Conservation (phyloP, 2,888 invertebrate genomes). For the Calliphora vomitoria region DNA sequence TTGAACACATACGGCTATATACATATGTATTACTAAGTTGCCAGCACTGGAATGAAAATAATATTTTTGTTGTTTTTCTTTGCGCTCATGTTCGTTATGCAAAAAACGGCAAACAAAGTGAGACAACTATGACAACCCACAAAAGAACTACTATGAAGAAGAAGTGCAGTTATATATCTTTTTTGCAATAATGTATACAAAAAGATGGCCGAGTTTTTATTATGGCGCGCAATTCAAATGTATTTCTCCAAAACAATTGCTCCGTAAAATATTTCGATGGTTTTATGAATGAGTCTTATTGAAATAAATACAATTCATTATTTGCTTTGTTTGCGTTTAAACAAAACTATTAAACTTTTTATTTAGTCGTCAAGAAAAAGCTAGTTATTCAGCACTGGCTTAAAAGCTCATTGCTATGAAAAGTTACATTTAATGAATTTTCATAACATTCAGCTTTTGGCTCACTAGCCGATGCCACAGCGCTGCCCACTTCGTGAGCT, state of each 20-base stretch:
- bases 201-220: slow-evolving; percentile 67
- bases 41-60: slow-evolving; percentile 60
- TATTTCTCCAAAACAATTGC: background rate
- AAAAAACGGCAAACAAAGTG: slow-evolving; percentile 30
- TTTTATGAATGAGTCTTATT: too few relatives aligned
- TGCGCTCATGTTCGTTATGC: slow-evolving; percentile 32
- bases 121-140: background rate
- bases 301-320: too few relatives aligned
- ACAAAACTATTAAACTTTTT: background rate
- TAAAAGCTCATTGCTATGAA: background rate
- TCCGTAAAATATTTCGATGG: too few relatives aligned
- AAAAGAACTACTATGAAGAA: background rate
- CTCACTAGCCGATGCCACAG: too few relatives aligned
- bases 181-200: slow-evolving; percentile 7
- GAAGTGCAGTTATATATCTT: slow-evolving; percentile 24
- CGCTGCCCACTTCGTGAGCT: too few relatives aligned
- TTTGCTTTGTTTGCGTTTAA: too few relatives aligned
- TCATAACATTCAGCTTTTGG: background rate
- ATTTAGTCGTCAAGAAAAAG: too few relatives aligned
- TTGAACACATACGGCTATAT: slow-evolving; percentile 13
- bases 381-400: background rate
- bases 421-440: background rate
- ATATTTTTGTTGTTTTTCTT: slow-evolving; percentile 56
- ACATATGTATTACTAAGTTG: slow-evolving; percentile 42
- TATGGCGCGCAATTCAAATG: slow-evolving; percentile 67